Percentiles rank a stretch among this genome's conserved stretches.
Conservation (phyloP, 2,113 vertebrate species). For the Hepsetus odoe region DNA sequence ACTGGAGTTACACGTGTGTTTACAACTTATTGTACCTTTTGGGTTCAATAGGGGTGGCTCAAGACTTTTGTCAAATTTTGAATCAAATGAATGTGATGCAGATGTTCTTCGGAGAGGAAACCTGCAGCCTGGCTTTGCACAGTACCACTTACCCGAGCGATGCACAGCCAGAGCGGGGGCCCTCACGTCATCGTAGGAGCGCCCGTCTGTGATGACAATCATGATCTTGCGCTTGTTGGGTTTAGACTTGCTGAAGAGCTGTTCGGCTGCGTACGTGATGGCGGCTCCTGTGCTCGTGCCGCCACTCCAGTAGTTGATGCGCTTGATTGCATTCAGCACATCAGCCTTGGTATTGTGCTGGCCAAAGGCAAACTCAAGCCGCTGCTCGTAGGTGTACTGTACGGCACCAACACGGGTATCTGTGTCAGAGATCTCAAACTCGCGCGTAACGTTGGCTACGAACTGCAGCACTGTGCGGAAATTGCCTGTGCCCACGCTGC, state of each 20-base stretch:
- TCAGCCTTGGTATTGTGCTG: constrained; percentile 86
- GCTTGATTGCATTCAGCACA: constrained; percentile 87
- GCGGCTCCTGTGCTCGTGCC: constrained; percentile 97
- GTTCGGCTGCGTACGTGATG: constrained; percentile 87
- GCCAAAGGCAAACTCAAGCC: constrained; percentile 92
- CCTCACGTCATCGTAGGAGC: constrained; percentile 92
- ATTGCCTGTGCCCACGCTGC: constrained; percentile 91
- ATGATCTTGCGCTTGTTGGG: constrained; percentile 96
- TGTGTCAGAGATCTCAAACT: constrained; percentile 95
- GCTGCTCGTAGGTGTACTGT: constrained; percentile 97
- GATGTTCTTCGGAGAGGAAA: no score
- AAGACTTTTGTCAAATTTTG: no score
- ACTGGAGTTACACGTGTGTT: no score
- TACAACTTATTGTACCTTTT: no score
- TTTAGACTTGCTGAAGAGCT: constrained; percentile 96
- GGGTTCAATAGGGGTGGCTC: no score
- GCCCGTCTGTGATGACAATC: constrained; percentile 95
- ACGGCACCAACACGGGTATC: constrained; percentile 90
- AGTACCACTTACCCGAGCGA: constrained; percentile 78
- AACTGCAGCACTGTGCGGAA: constrained; percentile 96
- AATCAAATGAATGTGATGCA: no score
- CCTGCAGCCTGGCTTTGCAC: no score
- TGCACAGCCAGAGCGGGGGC: constrained; percentile 85
- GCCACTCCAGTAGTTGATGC: constrained; percentile 95
- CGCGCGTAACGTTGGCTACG: constrained; percentile 90